Base-by-base conservation (phyloP, 2,888 invertebrate genomes). In the Dioctria rufipes region DNA sequence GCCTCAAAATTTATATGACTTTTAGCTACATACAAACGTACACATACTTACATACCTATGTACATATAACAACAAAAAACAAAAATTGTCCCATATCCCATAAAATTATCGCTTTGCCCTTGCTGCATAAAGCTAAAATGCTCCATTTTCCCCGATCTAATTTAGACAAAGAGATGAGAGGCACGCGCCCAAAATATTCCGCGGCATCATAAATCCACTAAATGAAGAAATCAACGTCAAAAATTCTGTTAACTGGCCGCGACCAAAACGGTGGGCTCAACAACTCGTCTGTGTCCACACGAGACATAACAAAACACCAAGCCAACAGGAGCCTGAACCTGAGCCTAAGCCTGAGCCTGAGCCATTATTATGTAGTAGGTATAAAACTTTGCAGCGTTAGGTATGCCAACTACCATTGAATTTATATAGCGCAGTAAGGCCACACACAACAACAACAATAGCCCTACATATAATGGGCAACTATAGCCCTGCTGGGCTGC, bases 141-240 rank as follows among this genome's bases (percentile, higher is more conserved):
- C 80, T 63, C 81, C 80, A 82, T 81, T 80, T 80, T 81, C 80
- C 80, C 69, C 77, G 78, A 78, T 81, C 81, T 60, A 80, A 82
- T 54, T 77, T 46, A 49, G 51, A 37, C 80, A 80, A 67, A 81
- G 81, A 81, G 81, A 46, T 6, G 81, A 78, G 80, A 82, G 80
- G 81, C 77, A 80, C 81, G 82, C 80, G 81, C 80, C 69, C 66
- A 51, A 80, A 75, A 75, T 61, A 60, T 75, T 61, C 43, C 75
- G 82, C 83, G 82, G 83, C 84, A 83, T 83, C 83, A 85, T 85
- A 78, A 78, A 78, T 78, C 66, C 78, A 63, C 78, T 84, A 85
- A 85, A 86, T 86, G 85, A 85, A 86, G 85, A 85, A 85, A 85
- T 86, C 86, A 85, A 84, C 85, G 86, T 86, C 85, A 84, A 85